These are phyloP conservation scores for Bungarus multicinctus DNA, from an alignment of 2,113 vertebrate species.

Conservation along the genomic window DNA sequence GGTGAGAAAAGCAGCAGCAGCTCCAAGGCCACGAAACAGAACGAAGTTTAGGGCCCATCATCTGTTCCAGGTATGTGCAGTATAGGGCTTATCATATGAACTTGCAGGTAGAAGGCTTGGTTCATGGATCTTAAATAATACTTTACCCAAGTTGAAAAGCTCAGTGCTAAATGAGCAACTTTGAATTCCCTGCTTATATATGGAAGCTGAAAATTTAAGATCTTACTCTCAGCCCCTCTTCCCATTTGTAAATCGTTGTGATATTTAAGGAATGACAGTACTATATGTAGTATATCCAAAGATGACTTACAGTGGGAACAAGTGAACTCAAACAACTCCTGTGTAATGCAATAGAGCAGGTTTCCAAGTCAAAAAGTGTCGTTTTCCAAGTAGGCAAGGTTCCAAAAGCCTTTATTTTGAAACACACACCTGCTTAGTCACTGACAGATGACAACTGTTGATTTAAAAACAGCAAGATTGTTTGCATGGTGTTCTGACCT, in stretches of 20 bases:
- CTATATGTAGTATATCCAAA: background rate
- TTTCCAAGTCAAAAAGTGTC: background rate
- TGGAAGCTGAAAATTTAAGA: too few species aligned
- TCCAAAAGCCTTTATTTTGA: background rate
- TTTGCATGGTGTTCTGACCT: background rate
- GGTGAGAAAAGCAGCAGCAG: background rate
- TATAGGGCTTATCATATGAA: background rate
- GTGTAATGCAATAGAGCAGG: background rate
- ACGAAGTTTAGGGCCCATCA: background rate
- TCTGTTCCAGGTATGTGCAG: background rate
- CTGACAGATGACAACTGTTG: background rate
- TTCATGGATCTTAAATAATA: background rate
- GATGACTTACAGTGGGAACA: background rate
- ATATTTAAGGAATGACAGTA: background rate
- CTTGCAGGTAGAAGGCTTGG: background rate
- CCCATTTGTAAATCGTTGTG: background rate
- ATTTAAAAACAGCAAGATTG: background rate
- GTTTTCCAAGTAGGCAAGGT: background rate
- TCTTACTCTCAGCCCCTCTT: background rate
- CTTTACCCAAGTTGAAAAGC: background rate
- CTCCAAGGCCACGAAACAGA: background rate
- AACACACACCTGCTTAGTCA: background rate
- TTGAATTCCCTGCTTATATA: background rate
- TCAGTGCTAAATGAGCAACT: too few species aligned
- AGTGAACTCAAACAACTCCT: background rate